phyloP scores from a whole-genome alignment of 2,113 vertebrate genomes.

The Periophthalmus modestus region DNA sequence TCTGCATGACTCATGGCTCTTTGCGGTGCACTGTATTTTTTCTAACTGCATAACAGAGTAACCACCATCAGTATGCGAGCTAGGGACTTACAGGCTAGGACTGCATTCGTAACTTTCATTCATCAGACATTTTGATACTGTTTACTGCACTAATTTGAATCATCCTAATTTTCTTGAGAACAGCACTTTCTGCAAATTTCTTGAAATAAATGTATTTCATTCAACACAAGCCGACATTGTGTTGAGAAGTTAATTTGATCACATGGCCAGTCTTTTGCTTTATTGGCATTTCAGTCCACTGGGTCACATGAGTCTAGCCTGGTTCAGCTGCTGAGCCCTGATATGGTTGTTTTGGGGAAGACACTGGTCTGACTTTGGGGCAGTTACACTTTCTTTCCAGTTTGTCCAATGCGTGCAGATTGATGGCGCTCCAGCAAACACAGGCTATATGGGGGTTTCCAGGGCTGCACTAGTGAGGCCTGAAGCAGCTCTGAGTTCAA shows the following conservation, averaged over 20 bases:
- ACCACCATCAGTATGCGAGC: constrained; percentile 6
- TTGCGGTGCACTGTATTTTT: constrained; percentile 26
- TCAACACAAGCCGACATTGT: neutral
- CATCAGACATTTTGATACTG: neutral
- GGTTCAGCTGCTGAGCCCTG: neutral
- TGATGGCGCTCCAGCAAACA: constrained; percentile 36
- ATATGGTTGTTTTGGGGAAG: neutral
- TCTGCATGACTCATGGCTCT: constrained; percentile 35
- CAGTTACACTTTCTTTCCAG: constrained; percentile 3
- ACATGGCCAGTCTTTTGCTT: neutral
- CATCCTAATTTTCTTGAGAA: neutral
- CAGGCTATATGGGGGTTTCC: constrained; percentile 54
- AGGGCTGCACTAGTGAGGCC: constrained; percentile 49
- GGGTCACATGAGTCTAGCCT: neutral
- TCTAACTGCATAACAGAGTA: constrained; percentile 6
- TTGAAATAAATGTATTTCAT: neutral
- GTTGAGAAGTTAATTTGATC: neutral
- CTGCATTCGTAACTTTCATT: neutral
- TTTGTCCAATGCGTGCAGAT: constrained; percentile 23
- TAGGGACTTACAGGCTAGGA: neutral
- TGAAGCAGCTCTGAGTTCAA: constrained; percentile 41
- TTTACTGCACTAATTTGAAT: neutral
- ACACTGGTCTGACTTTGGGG: neutral
- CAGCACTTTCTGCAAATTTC: neutral
- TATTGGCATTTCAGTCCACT: neutral